phyloP scores from a whole-genome alignment of 1,140 invertebrate genomes.

The Pseudomyrmex dendroicus region DNA sequence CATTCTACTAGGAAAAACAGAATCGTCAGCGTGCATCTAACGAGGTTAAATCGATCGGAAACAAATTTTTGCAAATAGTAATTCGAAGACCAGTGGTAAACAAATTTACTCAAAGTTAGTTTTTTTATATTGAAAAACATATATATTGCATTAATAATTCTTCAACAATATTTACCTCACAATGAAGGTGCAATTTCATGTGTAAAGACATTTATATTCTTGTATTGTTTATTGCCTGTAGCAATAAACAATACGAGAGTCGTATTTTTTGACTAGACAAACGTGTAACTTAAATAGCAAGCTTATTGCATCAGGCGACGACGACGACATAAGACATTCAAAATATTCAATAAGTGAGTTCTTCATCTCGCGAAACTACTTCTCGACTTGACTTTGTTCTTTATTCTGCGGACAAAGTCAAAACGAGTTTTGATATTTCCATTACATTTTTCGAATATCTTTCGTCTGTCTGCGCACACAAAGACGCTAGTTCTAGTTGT shows the following conservation, averaged over 20 bases:
- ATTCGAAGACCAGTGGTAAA: no score
- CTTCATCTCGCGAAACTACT: background rate
- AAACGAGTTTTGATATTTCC: slow-evolving; percentile 27
- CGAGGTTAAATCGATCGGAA: background rate
- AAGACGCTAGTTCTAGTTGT: background rate
- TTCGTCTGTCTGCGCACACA: background rate
- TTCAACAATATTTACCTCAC: no score
- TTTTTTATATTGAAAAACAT: background rate
- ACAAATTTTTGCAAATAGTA: background rate
- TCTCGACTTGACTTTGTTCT: no score
- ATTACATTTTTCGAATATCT: background rate
- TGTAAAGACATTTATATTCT: no score
- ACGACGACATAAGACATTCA: no score
- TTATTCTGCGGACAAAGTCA: background rate
- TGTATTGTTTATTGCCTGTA: no score
- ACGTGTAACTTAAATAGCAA: no score
- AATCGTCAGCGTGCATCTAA: background rate
- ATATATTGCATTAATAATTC: no score
- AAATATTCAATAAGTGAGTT: background rate
- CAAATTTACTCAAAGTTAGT: no score
- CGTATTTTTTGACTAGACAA: no score
- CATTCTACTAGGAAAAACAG: background rate
- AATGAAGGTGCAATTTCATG: no score
- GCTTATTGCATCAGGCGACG: background rate
- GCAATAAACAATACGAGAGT: no score